These are phyloP conservation scores for Pollimyrus isidori DNA, from an alignment of 2,113 vertebrate species.

Conservation along the genomic window DNA sequence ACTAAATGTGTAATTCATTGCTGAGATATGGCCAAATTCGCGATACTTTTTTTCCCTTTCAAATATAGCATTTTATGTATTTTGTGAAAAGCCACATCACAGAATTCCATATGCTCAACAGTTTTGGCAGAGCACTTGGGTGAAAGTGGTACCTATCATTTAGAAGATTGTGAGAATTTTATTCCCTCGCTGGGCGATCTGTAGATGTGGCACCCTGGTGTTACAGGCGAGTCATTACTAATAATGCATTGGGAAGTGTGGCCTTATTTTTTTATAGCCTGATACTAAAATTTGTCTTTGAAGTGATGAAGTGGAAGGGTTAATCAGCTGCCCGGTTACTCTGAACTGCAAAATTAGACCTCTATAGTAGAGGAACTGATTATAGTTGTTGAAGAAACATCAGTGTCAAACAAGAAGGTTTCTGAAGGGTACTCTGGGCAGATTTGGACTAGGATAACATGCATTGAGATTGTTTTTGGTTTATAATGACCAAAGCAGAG, in stretches of 20 bases:
- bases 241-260: neutral
- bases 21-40: neutral
- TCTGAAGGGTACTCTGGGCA: neutral
- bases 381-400: neutral
- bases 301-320: neutral
- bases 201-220: neutral
- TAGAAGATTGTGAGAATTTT: neutral
- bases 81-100: neutral
- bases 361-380: neutral
- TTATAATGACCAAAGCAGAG: neutral
- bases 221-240: neutral
- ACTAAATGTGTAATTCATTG: neutral
- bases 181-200: neutral
- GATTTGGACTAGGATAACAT: neutral
- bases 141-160: neutral
- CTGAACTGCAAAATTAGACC: neutral
- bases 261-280: neutral
- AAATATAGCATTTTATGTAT: neutral
- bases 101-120: neutral
- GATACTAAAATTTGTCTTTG: neutral
- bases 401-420: neutral
- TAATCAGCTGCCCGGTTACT: neutral
- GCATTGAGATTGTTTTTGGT: neutral
- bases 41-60: neutral
- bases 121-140: neutral